phyloP scores from a whole-genome alignment of 37 sponge, comb jelly and placozoan species.

The Lycopodina hypogea region DNA sequence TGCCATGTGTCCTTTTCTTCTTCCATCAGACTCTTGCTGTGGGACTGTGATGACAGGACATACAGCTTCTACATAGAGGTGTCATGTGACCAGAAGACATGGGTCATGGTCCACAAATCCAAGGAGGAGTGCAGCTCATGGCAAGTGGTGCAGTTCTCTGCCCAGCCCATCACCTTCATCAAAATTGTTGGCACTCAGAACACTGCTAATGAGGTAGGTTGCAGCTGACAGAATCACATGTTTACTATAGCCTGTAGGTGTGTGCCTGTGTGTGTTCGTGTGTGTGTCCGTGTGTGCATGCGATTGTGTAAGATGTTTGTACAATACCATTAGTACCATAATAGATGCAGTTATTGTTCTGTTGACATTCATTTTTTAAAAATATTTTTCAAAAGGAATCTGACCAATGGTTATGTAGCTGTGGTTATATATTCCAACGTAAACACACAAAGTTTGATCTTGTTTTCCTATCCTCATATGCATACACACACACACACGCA shows the following conservation, averaged over 20 bases:
- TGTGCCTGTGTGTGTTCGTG: too few species aligned
- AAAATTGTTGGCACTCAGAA: conserved; percentile 91
- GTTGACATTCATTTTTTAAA: too few species aligned
- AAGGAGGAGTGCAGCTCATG: conserved; percentile 79
- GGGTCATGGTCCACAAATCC: conserved; percentile 67
- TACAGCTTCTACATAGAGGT: conserved; percentile 86
- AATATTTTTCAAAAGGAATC: too few species aligned
- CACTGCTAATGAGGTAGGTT: conserved; percentile 82
- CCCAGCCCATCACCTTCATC: conserved; percentile 76
- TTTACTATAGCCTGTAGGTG: too few species aligned
- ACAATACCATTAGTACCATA: neutral
- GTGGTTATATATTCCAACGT: too few species aligned
- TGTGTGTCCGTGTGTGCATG: neutral
- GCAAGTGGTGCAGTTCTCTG: conserved; percentile 76
- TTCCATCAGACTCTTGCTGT: conserved; percentile 70
- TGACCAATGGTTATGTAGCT: too few species aligned
- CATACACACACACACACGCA: too few species aligned
- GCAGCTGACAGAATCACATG: neutral
- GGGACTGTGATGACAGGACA: conserved; percentile 92
- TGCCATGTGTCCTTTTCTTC: too few species aligned
- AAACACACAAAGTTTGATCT: too few species aligned
- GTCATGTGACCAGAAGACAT: conserved; percentile 68
- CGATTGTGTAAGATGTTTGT: neutral
- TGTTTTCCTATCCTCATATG: too few species aligned
- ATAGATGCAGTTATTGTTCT: neutral